Evolutionary conservation across 2,888 invertebrate genomes (phyloP).

Genomic region (Melinaea menophilus): DNA sequence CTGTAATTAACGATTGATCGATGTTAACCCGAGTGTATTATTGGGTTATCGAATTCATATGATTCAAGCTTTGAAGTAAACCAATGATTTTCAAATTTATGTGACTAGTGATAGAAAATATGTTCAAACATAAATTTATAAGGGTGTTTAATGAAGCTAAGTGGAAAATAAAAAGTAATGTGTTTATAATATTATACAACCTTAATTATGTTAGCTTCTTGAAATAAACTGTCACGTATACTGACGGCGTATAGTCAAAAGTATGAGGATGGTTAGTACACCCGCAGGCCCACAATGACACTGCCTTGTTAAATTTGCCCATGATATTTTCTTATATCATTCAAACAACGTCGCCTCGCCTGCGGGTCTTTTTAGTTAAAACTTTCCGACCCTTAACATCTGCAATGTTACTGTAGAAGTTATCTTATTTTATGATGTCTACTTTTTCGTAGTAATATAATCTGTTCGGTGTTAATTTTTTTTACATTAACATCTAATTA

Average conservation of each 20-base stretch:
- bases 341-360: slow-evolving; percentile 11
- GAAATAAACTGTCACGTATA: too few relatives aligned
- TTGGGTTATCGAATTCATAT: neutral
- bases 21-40: neutral
- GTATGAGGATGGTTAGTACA: neutral
- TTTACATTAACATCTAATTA: too few relatives aligned
- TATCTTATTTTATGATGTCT: slow-evolving; percentile 1
- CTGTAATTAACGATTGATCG: neutral
- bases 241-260: too few relatives aligned
- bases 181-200: too few relatives aligned
- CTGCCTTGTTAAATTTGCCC: neutral
- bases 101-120: neutral
- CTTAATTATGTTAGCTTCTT: too few relatives aligned
- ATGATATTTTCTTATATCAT: slow-evolving; percentile 15
- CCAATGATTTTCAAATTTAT: neutral
- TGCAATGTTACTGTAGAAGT: slow-evolving; percentile 9
- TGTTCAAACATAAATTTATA: neutral
- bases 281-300: neutral
- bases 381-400: slow-evolving; percentile 21
- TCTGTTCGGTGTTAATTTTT: too few relatives aligned
- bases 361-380: slow-evolving; percentile 17
- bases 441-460: neutral
- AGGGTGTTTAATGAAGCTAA: too few relatives aligned
- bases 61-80: neutral
- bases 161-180: too few relatives aligned